Base-by-base conservation (phyloP, 2,888 invertebrate species). In the Trileptium ribeirensis region DNA sequence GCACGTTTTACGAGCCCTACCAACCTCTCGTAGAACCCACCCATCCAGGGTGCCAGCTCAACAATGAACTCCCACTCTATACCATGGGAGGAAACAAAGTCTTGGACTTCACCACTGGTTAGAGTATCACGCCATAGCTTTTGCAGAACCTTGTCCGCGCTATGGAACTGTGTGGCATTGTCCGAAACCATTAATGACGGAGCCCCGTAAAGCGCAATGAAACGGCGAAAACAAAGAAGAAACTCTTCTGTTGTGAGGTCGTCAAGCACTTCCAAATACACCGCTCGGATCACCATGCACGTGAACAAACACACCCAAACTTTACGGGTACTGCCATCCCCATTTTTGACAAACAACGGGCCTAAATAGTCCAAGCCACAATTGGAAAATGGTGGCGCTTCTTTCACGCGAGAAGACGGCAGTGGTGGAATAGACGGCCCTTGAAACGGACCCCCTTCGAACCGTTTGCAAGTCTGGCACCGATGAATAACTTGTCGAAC, bases 21-120 rank as follows among this genome's bases (percentile, higher is more conserved):
- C 3, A 90, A 82, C 29, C 89, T 83, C 84, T 90, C 89, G 86
- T 88, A 90, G 84, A 87, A 88, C 67, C 90, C 89, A 78, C 89
- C 89, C 89, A 88, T 88, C 89, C 90, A 90, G 0, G 89, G 84
- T 1, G 89, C 88, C 0, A 86, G 83, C 1, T 89, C 89, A 2
- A 88, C 87, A 79, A 88, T 90, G 82, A 89, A 90, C 24, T 83
- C 83, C 86, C 87, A 87, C 0, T 79, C 29, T 40, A 86, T 86
- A n/a, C 75, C 77, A 37, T 84, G 15, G 1, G 70, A 34, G 24
- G 8, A 15, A 51, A 24, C 51, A 51, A 51, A 51, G 51, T 51
- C 51, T 51, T 51, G 51, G 24, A 51, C 51, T 8, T 15, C 51
- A 51, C 24, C 51, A 24, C 51, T 51, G 8, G 8, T 24, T 8